A percentile compares a stretch with the other conserved stretches of the same genome.
Evolutionary conservation across 2,888 invertebrate species (phyloP).

Genomic region (Stenchaetothrips biformis): DNA sequence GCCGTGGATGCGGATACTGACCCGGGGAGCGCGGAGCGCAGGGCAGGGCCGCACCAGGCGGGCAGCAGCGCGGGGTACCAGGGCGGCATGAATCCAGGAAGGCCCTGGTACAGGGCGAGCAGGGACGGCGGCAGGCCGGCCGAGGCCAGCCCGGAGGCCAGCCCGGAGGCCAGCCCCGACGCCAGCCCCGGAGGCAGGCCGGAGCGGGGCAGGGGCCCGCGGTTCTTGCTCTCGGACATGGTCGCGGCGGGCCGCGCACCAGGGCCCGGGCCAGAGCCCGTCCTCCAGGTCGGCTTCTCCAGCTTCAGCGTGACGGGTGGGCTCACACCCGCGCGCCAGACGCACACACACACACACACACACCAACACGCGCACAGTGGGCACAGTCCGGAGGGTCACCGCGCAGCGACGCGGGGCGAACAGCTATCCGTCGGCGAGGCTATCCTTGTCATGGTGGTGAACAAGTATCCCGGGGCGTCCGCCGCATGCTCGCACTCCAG

Average conservation of each 20-base stretch:
- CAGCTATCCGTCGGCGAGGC: not conserved
- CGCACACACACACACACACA: not conserved
- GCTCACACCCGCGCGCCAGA: not conserved
- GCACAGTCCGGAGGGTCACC: not conserved
- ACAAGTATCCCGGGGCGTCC: not conserved
- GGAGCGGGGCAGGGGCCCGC: not conserved
- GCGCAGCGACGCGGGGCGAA: not conserved
- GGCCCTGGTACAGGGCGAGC: slow-evolving; percentile 68
- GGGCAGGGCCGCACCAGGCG: slow-evolving; percentile 45
- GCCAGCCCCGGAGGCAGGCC: slow-evolving; percentile 5
- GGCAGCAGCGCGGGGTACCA: slow-evolving; percentile 70
- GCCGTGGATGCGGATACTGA: not conserved
- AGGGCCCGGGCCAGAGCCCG: not conserved
- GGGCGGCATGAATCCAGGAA: slow-evolving; percentile 56
- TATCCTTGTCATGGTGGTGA: not conserved
- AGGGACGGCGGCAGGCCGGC: slow-evolving; percentile 53
- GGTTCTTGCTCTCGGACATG: slow-evolving; percentile 8
- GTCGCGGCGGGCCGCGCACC: not conserved
- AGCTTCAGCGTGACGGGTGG: not conserved
- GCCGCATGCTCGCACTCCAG: not conserved
- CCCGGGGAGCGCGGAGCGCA: not conserved
- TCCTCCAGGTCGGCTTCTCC: not conserved
- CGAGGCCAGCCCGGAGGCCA: not conserved
- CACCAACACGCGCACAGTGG: not conserved
- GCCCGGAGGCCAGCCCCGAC: not conserved